Percentiles rank a stretch among this genome's conserved stretches.
phyloP scores from a whole-genome alignment of 2,797 vertebrate genomes.

The Phyllotis vaccarum region DNA sequence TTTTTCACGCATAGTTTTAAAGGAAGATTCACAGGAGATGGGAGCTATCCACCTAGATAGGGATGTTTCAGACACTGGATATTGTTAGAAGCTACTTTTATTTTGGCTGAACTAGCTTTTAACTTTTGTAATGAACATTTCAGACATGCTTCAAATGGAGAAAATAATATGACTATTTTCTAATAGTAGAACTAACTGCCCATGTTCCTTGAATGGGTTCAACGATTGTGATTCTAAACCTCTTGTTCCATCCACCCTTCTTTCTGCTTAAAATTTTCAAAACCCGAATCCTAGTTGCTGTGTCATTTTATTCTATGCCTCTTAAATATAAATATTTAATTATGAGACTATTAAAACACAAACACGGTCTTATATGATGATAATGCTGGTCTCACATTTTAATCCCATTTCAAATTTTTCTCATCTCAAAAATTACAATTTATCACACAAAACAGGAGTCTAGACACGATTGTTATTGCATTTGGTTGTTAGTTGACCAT shows the following conservation, averaged over 20 bases:
- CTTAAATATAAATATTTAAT: constrained; percentile 14
- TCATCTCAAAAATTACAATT: constrained; percentile 26
- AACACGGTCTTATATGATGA: neutral
- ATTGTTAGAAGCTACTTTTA: neutral
- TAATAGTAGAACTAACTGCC: neutral
- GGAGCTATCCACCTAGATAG: neutral
- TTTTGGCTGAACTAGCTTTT: neutral
- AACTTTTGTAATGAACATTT: neutral
- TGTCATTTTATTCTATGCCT: neutral
- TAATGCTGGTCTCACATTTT: neutral
- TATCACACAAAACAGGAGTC: neutral
- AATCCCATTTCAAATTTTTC: constrained; percentile 31
- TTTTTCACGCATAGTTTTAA: neutral
- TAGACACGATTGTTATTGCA: neutral
- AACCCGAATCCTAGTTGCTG: neutral
- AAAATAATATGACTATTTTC: neutral
- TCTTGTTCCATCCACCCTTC: neutral
- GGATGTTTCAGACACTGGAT: neutral
- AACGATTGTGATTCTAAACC: neutral
- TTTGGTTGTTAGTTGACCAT: neutral
- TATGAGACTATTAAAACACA: neutral
- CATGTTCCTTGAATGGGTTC: neutral
- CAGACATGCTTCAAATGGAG: neutral
- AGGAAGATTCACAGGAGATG: neutral
- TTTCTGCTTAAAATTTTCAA: neutral